A percentile compares a stretch with the other conserved stretches of the same genome.
These are phyloP conservation scores for Drosophila neutralis DNA, from an alignment of 2,888 invertebrate species.

Conservation along the genomic window DNA sequence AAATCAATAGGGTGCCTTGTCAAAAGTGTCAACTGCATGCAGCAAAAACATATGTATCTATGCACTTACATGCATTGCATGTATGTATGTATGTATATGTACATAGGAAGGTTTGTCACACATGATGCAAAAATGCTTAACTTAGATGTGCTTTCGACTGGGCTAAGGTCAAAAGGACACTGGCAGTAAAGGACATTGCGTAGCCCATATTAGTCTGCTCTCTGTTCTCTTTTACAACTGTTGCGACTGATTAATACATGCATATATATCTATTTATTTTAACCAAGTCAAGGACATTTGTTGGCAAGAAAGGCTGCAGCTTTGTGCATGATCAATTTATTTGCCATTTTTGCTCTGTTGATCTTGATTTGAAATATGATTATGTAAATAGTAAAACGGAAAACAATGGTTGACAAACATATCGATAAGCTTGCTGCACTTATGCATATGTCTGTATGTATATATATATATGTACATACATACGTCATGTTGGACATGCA, in stretches of 20 bases:
- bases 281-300: slow-evolving; percentile 6
- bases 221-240: slow-evolving; percentile 9
- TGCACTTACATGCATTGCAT: neutral
- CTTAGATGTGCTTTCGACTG: slow-evolving; percentile 23
- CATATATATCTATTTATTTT: neutral
- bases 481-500: slow-evolving; percentile 15
- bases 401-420: slow-evolving; percentile 9
- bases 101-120: neutral
- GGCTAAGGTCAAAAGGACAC: slow-evolving; percentile 63
- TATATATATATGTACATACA: neutral
- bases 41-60: neutral
- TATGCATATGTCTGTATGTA: neutral
- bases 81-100: neutral
- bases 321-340: neutral
- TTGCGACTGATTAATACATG: slow-evolving; percentile 1
- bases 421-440: slow-evolving; percentile 20
- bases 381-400: slow-evolving; percentile 7
- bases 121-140: slow-evolving; percentile 9
- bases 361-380: neutral
- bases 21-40: slow-evolving; percentile 14
- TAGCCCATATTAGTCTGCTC: neutral
- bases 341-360: neutral
- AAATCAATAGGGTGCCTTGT: slow-evolving; percentile 61
- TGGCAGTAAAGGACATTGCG: slow-evolving; percentile 33
- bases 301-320: neutral